A percentile compares a stretch with the other conserved stretches of the same genome.
phyloP scores from a whole-genome alignment of 2,113 vertebrate genomes.

The Eulemur macaco region DNA sequence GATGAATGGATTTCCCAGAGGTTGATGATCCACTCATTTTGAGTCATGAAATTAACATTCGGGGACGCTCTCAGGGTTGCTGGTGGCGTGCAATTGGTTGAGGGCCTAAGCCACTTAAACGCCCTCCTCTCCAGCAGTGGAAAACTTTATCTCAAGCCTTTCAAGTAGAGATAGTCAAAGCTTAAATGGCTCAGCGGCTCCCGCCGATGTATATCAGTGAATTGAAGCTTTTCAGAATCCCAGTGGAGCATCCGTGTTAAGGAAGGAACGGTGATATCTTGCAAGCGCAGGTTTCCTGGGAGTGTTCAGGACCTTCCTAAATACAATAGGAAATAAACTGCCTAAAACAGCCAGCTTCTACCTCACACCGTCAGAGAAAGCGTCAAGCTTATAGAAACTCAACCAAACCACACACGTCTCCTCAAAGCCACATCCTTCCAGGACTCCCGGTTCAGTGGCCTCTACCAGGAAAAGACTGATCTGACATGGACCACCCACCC shows the following conservation, averaged over 20 bases:
- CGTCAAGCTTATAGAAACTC: background rate
- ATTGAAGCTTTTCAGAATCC: slow-evolving; percentile 43
- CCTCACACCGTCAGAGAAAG: background rate
- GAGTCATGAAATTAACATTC: background rate
- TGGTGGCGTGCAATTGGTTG: background rate
- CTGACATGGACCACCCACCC: background rate
- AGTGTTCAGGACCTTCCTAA: slow-evolving; percentile 10
- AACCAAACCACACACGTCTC: background rate
- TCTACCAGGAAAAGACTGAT: background rate
- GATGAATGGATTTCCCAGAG: background rate
- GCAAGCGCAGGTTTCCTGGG: slow-evolving; percentile 2
- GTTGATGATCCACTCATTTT: background rate
- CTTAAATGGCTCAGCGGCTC: slow-evolving; percentile 34
- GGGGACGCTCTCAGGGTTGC: background rate
- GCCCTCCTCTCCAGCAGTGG: background rate
- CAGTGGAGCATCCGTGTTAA: background rate
- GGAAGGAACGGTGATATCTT: background rate
- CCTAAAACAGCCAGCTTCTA: background rate
- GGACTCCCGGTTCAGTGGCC: background rate
- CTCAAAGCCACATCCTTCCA: background rate
- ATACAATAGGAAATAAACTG: background rate
- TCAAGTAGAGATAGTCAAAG: slow-evolving; percentile 35
- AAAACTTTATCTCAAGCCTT: slow-evolving; percentile 55
- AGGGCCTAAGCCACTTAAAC: background rate
- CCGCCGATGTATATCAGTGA: background rate